phyloP scores from a whole-genome alignment of 1,140 invertebrate genomes.

The Delia radicum region DNA sequence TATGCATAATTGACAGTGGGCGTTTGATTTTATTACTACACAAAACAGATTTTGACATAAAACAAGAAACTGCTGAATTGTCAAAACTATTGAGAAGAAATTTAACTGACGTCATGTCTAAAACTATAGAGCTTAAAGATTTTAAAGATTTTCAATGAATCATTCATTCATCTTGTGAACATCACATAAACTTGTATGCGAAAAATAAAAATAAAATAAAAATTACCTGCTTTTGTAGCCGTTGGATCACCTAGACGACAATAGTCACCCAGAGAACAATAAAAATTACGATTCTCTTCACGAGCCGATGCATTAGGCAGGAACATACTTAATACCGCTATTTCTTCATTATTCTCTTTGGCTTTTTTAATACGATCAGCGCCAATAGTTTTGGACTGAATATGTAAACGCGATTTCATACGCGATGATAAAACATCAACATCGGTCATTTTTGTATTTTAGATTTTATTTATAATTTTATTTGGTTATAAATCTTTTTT shows the following conservation, averaged over 20 bases:
- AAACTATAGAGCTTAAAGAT: no score
- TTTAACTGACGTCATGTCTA: neutral
- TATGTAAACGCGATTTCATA: constrained; percentile 69
- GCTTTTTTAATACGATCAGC: constrained; percentile 73
- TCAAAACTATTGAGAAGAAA: neutral
- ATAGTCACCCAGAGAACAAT: constrained; percentile 70
- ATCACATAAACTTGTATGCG: no score
- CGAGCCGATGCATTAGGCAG: constrained; percentile 67
- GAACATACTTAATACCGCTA: constrained; percentile 81
- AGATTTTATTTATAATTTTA: neutral
- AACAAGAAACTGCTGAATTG: neutral
- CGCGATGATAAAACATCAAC: constrained; percentile 74
- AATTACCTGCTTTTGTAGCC: constrained; percentile 73
- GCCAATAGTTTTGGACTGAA: constrained; percentile 74
- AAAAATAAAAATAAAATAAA: neutral
- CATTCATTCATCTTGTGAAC: neutral
- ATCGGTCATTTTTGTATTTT: constrained; percentile 61
- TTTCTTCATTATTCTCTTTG: constrained; percentile 79
- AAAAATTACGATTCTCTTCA: constrained; percentile 72
- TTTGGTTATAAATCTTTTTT: no score
- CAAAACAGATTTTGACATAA: neutral
- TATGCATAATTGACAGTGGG: neutral
- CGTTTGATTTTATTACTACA: neutral
- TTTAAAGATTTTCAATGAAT: neutral
- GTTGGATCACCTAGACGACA: constrained; percentile 76